Base-by-base conservation (phyloP, 2,113 vertebrate species). In the Indicator indicator region DNA sequence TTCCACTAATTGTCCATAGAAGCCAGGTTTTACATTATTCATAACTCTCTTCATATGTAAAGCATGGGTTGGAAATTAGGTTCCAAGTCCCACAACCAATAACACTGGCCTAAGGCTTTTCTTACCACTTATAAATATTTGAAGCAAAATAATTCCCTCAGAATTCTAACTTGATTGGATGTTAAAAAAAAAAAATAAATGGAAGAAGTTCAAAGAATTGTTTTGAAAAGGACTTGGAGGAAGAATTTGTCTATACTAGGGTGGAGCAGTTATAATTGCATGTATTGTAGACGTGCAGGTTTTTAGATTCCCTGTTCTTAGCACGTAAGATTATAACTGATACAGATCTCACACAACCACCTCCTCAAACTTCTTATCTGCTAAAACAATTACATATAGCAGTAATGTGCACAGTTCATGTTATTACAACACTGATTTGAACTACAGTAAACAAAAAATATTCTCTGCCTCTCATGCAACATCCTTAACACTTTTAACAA, bases 171-270 rank as follows among this genome's bases (percentile, higher is more conserved):
- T 74, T 1, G 2, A 82, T 59, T 42, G 44, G 27, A 70, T 40
- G 46, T 42, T 78, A 2, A 84, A 28, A 17, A 27, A 63, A 63
- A 92, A 78, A 87, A 74, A 8, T 30, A 70, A 88, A 89, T 83
- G 56, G 85, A 94, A 92, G 75, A 83, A 80, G 75, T 93, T 96
- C 83, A 94, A 94, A 91, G 76, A 83, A 86, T 78, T 74, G 81
- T 71, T 88, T 94, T 63, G 4, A 60, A 94, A 93, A 83, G 5
- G 21, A 76, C 80, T 86, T 33, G 52, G 83, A 94, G 76, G 86
- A 93, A 95, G 28, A 86, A 93, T 60, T 88, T 88, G 27, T 83
- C 60, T 56, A 50, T 74, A 19, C 28, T 60, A 81, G 83, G 73
- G 76, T 83, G 60, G 52, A 93, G 88, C 62, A 88, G 62, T 75